Base-by-base conservation (phyloP, 2,797 vertebrate species). In the Diplodus sargus region DNA sequence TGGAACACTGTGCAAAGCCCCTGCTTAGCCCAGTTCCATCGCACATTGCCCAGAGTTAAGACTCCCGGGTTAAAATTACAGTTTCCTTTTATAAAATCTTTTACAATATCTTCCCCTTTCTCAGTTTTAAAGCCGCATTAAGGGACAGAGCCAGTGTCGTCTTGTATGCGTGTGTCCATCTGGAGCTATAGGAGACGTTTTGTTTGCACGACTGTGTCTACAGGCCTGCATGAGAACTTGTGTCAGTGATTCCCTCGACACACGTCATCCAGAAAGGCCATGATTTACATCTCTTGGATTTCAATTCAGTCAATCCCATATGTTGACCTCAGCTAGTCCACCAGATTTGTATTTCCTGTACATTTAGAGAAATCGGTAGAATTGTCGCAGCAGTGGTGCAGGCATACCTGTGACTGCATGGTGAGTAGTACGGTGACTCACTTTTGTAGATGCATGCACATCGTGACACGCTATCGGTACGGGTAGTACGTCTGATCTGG, bases 1-100 rank as follows among this genome's bases (percentile, higher is more conserved):
- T 83, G 85, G 88, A 93, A 92, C 89, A 85, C 85, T 87, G 88
- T 89, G 87, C 82, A 91, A 94, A 93, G 88, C 89, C 83, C 81
- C 87, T 73, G 89, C 87, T 93, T 84, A 92, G 87, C 85, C 80
- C 70, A 3, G 63, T 83, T 70, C 74, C 65, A 28, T 78, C 62
- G 75, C 84, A 79, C 87, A 74, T 61, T 43, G 81, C 83, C 76
- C 81, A 79, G 73, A 81, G 83, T 87, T 90, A 89, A 93, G 83
- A 89, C 78, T 88, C 75, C 48, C 60, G 39, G 76, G 64, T 79
- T 74, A 74, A 89, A 90, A 85, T 87, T 12, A 67, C 66, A 82
- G 30, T 76, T 78, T 80, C 48, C 77, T 76, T 82, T 73, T 69
- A 66, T 70, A 66, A 20, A 78, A 22, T 54, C 23, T 58, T 58